Percentiles rank a stretch among this genome's conserved stretches.
These are phyloP conservation scores for Chaetogeoica ovagalla DNA, from an alignment of 2,888 invertebrate genomes.

Conservation along the genomic window DNA sequence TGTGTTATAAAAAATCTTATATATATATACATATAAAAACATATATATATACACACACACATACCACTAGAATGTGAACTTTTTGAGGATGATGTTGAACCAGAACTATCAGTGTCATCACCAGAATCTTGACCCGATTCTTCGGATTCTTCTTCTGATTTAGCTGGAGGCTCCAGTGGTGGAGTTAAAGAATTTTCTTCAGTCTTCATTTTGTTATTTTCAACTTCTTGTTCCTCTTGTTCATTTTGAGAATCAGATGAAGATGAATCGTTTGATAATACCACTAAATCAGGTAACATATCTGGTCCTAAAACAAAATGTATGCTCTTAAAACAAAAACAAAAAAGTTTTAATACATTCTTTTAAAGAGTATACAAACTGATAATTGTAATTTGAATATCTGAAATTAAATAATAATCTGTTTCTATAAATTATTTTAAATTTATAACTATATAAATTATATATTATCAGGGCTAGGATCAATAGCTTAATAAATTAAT, in stretches of 20 bases:
- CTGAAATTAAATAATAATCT: background rate
- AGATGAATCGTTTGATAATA: slow-evolving; percentile 47
- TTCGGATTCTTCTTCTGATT: slow-evolving; percentile 30
- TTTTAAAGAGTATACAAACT: too few relatives aligned
- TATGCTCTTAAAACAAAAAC: background rate
- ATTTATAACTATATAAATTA: background rate
- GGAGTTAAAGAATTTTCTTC: slow-evolving; percentile 43
- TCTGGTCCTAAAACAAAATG: slow-evolving; percentile 38
- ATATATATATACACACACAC: too few relatives aligned
- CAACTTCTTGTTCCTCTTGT: slow-evolving; percentile 25
- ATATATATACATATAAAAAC: too few relatives aligned
- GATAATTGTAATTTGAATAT: too few relatives aligned
- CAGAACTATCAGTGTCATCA: slow-evolving; percentile 50
- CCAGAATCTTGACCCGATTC: slow-evolving; percentile 46
- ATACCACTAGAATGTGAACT: slow-evolving; percentile 51
- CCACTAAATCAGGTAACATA: slow-evolving; percentile 43
- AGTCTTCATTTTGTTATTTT: slow-evolving; percentile 38
- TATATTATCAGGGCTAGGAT: background rate
- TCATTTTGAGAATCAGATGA: slow-evolving; percentile 38
- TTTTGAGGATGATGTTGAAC: slow-evolving; percentile 43
- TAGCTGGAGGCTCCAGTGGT: slow-evolving; percentile 26
- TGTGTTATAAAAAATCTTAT: too few relatives aligned
- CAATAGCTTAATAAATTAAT: background rate
- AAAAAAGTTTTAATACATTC: too few relatives aligned
- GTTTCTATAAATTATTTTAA: background rate